A percentile compares a stretch with the other conserved stretches of the same genome.
Conservation (phyloP, 1,140 invertebrate genomes). For the Epicauta chinensis region DNA sequence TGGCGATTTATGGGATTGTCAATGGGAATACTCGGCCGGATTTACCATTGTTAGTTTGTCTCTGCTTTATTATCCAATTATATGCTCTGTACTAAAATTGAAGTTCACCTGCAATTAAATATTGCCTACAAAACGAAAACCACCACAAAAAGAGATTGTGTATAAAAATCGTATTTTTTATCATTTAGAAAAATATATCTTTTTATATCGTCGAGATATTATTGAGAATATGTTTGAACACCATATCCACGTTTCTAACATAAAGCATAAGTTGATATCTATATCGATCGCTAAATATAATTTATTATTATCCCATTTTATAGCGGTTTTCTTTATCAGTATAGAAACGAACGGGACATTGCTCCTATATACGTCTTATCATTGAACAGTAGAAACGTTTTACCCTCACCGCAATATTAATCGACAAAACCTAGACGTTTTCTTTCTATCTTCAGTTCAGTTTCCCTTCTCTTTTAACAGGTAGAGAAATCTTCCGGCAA, state of each 20-base stretch:
- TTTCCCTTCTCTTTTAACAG: too few relatives aligned
- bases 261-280: slow-evolving; percentile 21
- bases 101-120: too few relatives aligned
- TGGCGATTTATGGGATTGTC: slow-evolving; percentile 10
- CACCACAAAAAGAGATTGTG: too few relatives aligned
- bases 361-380: slow-evolving; percentile 18
- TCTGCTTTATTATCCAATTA: slow-evolving; percentile 17
- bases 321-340: slow-evolving; percentile 20
- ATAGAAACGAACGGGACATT: slow-evolving; percentile 3
- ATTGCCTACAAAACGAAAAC: too few relatives aligned
- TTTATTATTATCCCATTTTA: slow-evolving; percentile 23
- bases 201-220: background rate
- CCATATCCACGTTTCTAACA: slow-evolving; percentile 18
- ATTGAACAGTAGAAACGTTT: too few relatives aligned
- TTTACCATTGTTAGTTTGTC: slow-evolving; percentile 9
- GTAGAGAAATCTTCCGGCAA: too few relatives aligned
- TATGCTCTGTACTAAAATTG: background rate
- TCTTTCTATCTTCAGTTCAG: too few relatives aligned
- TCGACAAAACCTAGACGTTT: too few relatives aligned
- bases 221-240: slow-evolving; percentile 13
- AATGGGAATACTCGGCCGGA: slow-evolving; percentile 10
- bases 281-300: slow-evolving; percentile 19
- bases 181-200: slow-evolving; percentile 11
- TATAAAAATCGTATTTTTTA: too few relatives aligned
- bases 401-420: too few relatives aligned